Base-by-base conservation (phyloP, 1,140 invertebrate genomes). In the Dreissena rostriformis region DNA sequence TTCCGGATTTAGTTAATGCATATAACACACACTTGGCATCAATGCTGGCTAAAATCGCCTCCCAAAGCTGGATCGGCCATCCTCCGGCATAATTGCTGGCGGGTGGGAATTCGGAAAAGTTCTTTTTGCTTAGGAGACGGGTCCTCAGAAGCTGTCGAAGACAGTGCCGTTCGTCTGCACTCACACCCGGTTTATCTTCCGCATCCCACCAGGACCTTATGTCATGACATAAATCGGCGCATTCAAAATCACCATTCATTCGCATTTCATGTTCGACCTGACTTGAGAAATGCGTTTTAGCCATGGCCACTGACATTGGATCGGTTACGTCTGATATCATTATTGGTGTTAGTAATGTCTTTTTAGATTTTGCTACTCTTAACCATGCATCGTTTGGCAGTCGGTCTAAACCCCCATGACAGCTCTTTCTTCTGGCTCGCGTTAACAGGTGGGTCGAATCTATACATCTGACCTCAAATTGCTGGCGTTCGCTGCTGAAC, bases 31-130 rank as follows among this genome's bases (percentile, higher is more conserved):
- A n/a, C n/a, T n/a, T n/a, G n/a, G 81, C 65, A 76, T 76, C 81
- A 15, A 76, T 76, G 51, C 52, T 83, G 12, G 81, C 39, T 26
- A 83, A 15, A 51, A 83, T 22, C 19, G 81, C 81, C 73, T 83
- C 81, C 81, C 81, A 83, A 61, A 75, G 51, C 65, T 83, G 72
- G 28, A 57, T 55, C 15, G 66, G 76, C 29, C 76, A 79, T 63
- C 29, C 76, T 68, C 52, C 52, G 26, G 70, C 51, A 68, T 83
- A 84, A 70, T 71, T 22, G 82, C 67, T 10, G 61, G 29, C 28
- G 66, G n/a, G n/a, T 73, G 73, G 78, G 78, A 84, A 15, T 14
- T 15, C 55, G 14, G 55, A 71, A n/a, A 57, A 57, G 55, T 57
- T n/a, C 14, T 15, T 67, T 14, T 15, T 15, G 14, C n/a, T 14